Evolutionary conservation across 2,888 invertebrate genomes (phyloP), one percentile per base, ranked within the genome.

Genomic region (Oscheius myriophilus): DNA sequence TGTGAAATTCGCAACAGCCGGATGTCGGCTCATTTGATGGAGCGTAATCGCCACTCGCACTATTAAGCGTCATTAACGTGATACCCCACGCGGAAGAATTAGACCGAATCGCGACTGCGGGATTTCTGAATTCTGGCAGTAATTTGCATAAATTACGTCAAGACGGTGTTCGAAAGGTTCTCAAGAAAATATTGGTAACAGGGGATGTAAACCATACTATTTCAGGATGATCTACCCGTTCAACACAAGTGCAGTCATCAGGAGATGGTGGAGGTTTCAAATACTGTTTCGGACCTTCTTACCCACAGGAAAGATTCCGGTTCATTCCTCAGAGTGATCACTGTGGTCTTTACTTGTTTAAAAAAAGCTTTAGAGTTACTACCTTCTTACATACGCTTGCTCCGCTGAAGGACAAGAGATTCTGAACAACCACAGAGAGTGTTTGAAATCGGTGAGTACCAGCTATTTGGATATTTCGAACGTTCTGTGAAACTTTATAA

Each of bases 271-370:
- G 79, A 82, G 51, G 73, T 76, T n/a, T 76, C 76, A 11, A 75
- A 76, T 21, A 76, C 77, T 1, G 76, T 78, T 21, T 75, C 75
- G 45, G 86, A 86, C 62, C 73, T 86, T 46, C 70, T 86, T 9
- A 85, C 85, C 0, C 86, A 86, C 62, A 52, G 86, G 25, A 83
- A 81, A 69, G 79, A 84, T 57, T 81, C 83, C 18, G 86, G 86
- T 63, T 81, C 82, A 21, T 86, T 86, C 75, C 73, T 86, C 25
- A 83, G 68, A 66, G 78, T 78, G 51, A 58, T 46, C 57, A 26
- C 12, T 12, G 2, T 33, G 4, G 9, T 33, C 2, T 25, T 49
- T 51, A 18, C 53, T 55, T 43, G 1, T 51, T 33, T 6, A 23
- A 25, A 3, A 9, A 6, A 33, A 14, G 7, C 33, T 21, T 45